phyloP scores from a whole-genome alignment of 2,797 vertebrate species.

The Gallinago stenura region DNA sequence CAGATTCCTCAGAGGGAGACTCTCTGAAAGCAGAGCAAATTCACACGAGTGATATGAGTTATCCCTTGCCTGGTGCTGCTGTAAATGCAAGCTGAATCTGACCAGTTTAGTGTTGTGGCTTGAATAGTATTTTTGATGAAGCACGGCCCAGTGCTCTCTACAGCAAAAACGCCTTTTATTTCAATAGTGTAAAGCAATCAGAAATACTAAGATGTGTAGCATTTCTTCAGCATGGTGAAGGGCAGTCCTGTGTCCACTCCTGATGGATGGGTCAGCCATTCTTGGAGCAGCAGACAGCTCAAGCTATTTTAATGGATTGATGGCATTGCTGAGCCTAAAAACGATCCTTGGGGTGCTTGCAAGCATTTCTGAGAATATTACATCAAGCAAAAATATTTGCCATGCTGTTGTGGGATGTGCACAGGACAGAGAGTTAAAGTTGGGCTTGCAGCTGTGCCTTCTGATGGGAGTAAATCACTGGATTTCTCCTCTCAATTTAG shows the following conservation, averaged over 20 bases:
- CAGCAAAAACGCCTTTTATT: not conserved
- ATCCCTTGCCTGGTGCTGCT: not conserved
- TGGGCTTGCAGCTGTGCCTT: not conserved
- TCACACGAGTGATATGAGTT: not conserved
- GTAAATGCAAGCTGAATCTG: conserved; percentile 2
- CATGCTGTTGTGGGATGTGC: not conserved
- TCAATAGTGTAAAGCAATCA: not conserved
- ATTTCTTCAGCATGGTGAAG: not conserved
- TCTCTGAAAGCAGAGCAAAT: not conserved
- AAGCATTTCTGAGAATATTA: not conserved
- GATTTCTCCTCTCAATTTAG: not conserved
- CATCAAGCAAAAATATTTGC: not conserved
- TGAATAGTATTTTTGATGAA: not conserved
- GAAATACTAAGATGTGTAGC: not conserved
- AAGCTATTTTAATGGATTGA: not conserved
- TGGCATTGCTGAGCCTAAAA: not conserved
- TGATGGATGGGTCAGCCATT: not conserved
- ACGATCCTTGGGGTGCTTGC: not conserved
- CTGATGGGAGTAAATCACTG: not conserved
- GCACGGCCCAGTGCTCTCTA: not conserved
- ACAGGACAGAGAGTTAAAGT: not conserved
- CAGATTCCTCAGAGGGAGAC: not conserved
- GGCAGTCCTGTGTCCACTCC: not conserved
- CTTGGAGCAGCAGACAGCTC: not conserved
- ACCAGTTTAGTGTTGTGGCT: not conserved